Base-by-base conservation (phyloP, 1,140 invertebrate genomes). In the Heliconius hermathena region DNA sequence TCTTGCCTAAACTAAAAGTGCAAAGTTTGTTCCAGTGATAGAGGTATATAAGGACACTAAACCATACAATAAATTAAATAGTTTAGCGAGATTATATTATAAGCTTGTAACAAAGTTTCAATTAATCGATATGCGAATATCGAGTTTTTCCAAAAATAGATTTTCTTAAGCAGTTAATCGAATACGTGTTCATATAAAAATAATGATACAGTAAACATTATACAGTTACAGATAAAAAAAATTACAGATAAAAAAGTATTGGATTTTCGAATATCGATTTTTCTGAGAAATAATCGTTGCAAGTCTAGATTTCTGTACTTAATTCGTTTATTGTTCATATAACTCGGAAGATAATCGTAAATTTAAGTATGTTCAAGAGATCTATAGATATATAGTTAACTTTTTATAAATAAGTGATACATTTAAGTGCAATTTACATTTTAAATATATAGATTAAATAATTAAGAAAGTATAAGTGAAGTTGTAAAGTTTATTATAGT, bases 11-110 rank as follows among this genome's bases (percentile, higher is more conserved):
- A 81, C 66, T 94, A 80, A 94, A 93, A 88, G 86, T 93, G 81
- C 89, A 89, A 80, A 91, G 89, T 85, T 84, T 93, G 84, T 94
- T 94, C 83, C 91, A 93, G 85, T 94, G 91, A 94, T 82, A 84
- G 29, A 72, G 41, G 13, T 76, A 81, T 5, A 79, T 74, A 70
- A 77, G 11, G 73, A 80, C 46, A 76, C 41, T 52, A 54, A 76
- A 52, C 18, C 66, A 36, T 11, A 71, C 36, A n/a, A 76, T 79
- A 76, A 26, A 76, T 76, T 81, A n/a, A 78, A 74, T 46, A 38
- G 73, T 57, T 76, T 76, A 81, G 76, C 71, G 29, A 73, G 11
- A 38, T 38, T 72, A 72, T 72, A 72, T 72, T 72, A 41, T 72
- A 38, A 38, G n/a, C 36, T 72, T 72, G 71, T 72, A 72, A 72